These are phyloP conservation scores for Drosophila novamexicana DNA, from an alignment of 1,140 invertebrate genomes.

Conservation along the genomic window DNA sequence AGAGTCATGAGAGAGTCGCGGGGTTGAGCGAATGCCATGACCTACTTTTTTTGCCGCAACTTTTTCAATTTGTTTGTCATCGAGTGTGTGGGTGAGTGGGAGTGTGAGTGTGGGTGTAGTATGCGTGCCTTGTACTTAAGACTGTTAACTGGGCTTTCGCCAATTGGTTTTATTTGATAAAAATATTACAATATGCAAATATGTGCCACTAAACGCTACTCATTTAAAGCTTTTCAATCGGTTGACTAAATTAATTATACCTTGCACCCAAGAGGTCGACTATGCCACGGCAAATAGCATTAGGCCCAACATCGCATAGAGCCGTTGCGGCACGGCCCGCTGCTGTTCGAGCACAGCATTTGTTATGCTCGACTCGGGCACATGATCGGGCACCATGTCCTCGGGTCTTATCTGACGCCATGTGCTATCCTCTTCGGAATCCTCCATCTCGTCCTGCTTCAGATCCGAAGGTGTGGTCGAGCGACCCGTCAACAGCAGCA, in stretches of 20 bases:
- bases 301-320: slow-evolving; percentile 47
- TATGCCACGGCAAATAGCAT: slow-evolving; percentile 41
- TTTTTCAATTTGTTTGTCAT: slow-evolving; percentile 74
- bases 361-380: not conserved
- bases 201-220: slow-evolving; percentile 62
- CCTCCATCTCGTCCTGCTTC: slow-evolving; percentile 1
- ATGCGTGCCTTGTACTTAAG: not conserved
- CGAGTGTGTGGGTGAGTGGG: slow-evolving; percentile 15
- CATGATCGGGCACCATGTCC: slow-evolving; percentile 51
- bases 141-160: slow-evolving; percentile 42
- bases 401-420: slow-evolving; percentile 28
- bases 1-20: slow-evolving; percentile 15
- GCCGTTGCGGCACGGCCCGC: slow-evolving; percentile 11
- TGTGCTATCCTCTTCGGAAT: slow-evolving; percentile 10
- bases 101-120: slow-evolving; percentile 20
- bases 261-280: not conserved
- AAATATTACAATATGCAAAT: slow-evolving; percentile 65
- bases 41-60: slow-evolving; percentile 70
- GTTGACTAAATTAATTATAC: slow-evolving; percentile 40
- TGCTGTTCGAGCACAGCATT: slow-evolving; percentile 25
- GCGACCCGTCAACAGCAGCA: slow-evolving; percentile 44
- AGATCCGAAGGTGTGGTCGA: slow-evolving; percentile 19
- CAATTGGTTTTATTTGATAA: slow-evolving; percentile 73
- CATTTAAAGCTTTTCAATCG: slow-evolving; percentile 67
- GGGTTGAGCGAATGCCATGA: slow-evolving; percentile 62